Evolutionary conservation across 2,797 vertebrate genomes (phyloP), one percentile per base, ranked within the genome.

Genomic region (Cottoperca gobio): DNA sequence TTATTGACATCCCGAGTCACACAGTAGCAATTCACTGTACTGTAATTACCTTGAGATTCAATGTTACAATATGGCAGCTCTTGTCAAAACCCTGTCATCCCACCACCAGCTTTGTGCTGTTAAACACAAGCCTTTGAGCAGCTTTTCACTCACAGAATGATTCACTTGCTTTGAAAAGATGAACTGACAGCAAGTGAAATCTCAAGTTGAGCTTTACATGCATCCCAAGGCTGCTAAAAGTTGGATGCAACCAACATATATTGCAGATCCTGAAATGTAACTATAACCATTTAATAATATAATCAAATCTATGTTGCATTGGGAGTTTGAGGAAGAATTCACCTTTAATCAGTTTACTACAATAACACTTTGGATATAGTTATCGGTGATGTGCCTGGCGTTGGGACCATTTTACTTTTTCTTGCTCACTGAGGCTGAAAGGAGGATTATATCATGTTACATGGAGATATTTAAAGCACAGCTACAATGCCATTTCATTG

Each of bases 11-110:
- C 17, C 40, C 61, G 10, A 46, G 58, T 58, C 70, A 49, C 35
- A 19, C 42, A 61, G 21, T 17, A 17, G 46, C 35, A 46, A 70
- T 52, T 70, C 37, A 48, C 39, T 64, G 37, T 11, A 43, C 37
- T 73, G 48, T 55, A 64, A 75, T 78, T 68, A 73, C 9, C 23
- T 23, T 39, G 3, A 14, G 31, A 54, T 70, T 46, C 28, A 42
- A 1, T 6, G 0, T 53, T 2, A 43, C 39, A 66, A 6, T 17
- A 28, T 75, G 63, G 72, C 72, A 86, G 50, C 12, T 35, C 46
- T 49, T 74, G 59, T 80, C 63, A 80, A 72, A 79, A 17, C 24
- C 4, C n/a, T 61, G 49, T 82, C 64, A 76, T 70, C 68, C 73
- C 65, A 55, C 60, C 28, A 40, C 14, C 0, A 5, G 42, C 53